These are phyloP conservation scores for Eciton burchellii DNA, from an alignment of 1,140 invertebrate genomes.

Conservation along the genomic window DNA sequence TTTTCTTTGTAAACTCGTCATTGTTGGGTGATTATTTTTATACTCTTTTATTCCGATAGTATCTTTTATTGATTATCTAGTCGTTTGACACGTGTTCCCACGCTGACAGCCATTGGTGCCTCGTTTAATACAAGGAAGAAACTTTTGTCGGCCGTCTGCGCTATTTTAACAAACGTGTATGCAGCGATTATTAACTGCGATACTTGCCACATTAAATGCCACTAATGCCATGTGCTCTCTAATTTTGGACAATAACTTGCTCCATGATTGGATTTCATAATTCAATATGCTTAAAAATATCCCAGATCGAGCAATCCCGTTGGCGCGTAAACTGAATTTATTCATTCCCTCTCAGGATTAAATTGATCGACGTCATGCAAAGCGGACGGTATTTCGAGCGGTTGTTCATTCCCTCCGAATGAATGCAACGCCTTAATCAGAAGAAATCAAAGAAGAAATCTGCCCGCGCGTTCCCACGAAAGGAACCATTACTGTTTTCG, in stretches of 20 bases:
- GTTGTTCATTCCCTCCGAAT: not conserved
- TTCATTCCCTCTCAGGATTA: not conserved
- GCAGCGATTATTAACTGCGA: too few relatives aligned
- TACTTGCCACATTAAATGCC: too few relatives aligned
- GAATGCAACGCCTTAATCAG: conserved; percentile 20
- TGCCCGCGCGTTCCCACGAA: not conserved
- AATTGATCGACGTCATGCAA: not conserved
- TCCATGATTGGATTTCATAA: not conserved
- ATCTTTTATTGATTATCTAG: not conserved
- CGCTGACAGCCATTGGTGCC: too few relatives aligned
- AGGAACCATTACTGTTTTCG: not conserved
- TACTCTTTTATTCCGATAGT: conserved; percentile 6
- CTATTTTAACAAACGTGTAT: too few relatives aligned
- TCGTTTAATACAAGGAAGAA: too few relatives aligned
- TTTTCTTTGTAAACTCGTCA: conserved; percentile 7
- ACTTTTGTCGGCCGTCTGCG: too few relatives aligned
- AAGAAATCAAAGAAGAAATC: not conserved
- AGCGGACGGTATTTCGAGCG: too few relatives aligned
- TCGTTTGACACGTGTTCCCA: not conserved
- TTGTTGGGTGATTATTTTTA: conserved; percentile 5
- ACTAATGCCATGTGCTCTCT: too few relatives aligned
- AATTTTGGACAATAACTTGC: too few relatives aligned
- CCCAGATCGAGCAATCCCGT: not conserved
- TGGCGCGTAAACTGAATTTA: not conserved
- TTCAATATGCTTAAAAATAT: conserved; percentile 12